These are phyloP conservation scores for Heterodera carotae DNA, from an alignment of 1,140 invertebrate species.

Conservation along the genomic window DNA sequence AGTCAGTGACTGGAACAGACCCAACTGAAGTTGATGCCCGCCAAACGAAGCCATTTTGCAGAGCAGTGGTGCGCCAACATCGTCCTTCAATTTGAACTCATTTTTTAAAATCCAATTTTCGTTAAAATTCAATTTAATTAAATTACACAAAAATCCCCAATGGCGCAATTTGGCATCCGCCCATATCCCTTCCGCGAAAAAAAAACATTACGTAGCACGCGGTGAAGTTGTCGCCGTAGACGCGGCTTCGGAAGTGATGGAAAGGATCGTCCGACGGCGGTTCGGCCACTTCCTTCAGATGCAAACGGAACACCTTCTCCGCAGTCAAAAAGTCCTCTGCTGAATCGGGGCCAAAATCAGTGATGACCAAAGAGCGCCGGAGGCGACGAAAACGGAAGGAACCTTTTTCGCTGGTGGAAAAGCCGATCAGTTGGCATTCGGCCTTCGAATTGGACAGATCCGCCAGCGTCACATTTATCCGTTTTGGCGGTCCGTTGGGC, in stretches of 20 bases:
- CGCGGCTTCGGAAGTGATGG: slow-evolving; percentile 5
- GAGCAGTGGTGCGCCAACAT: slow-evolving; percentile 24
- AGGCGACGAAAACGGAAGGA: no score
- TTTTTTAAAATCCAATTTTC: no score
- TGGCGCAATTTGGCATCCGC: no score
- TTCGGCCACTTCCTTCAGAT: not conserved
- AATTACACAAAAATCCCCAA: no score
- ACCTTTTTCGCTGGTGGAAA: slow-evolving; percentile 36
- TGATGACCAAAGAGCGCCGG: no score
- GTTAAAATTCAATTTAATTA: no score
- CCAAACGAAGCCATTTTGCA: slow-evolving; percentile 16
- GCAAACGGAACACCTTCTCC: slow-evolving; percentile 19
- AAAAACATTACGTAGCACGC: slow-evolving; percentile 38
- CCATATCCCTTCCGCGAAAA: no score
- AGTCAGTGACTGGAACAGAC: slow-evolving; percentile 28
- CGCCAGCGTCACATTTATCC: slow-evolving; percentile 9
- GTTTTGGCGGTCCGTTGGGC: not conserved
- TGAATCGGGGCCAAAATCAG: not conserved
- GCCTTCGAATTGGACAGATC: not conserved
- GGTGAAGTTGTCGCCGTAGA: slow-evolving; percentile 28
- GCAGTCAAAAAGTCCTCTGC: slow-evolving; percentile 26
- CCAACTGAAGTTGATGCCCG: slow-evolving; percentile 16
- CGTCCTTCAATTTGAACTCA: slow-evolving; percentile 33
- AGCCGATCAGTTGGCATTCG: slow-evolving; percentile 32
- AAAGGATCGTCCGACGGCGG: slow-evolving; percentile 18